Evolutionary conservation across 2,113 vertebrate species (phyloP), one percentile per base, ranked within the genome.

Genomic region (Alexandromys fortis): DNA sequence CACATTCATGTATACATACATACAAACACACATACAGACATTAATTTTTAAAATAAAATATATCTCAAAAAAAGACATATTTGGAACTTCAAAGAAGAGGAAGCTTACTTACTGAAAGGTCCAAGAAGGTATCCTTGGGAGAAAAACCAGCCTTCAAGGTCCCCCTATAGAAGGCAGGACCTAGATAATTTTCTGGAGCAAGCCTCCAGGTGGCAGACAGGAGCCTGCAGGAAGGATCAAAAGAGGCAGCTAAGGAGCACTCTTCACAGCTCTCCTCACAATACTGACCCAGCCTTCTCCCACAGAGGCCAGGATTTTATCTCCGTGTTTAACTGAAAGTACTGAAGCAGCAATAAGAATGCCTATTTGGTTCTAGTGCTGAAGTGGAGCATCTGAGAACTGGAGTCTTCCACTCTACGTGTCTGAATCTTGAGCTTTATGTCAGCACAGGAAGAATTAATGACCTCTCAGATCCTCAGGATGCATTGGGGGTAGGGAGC

Each of bases 41-140:
- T 1, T 47, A 12, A n/a, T 72, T 55, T 55, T 88, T 0, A 30
- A 89, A 75, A 61, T 42, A 75, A 75, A 75, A 68, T 30, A 19
- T 21, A 89, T 73, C 16, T n/a, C 42, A 38, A 70, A 21, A 75
- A 17, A 91, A 42, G 10, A 22, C 3, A 9, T 38, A 4, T 16
- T 16, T 35, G 19, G 49, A 76, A 73, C 1, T 42, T 6, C 55
- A 65, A 1, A 19, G 12, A 89, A 19, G 65, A 19, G 65, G 33
- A 2, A 19, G 12, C 8, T 42, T 6, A 97, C 99, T 99, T 96
- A 99, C 99, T 89, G 97, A 98, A 3, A 99, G 97, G 85, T 99
- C 99, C 76, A 99, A 21, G 98, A 99, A 99, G 1, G 99, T 99
- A 98, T 99, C 99, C 89, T 97, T 98, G 0, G 99, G 99, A 95